Percentiles rank a stretch among this genome's conserved stretches.
phyloP scores from a whole-genome alignment of 2,888 invertebrate genomes.

The Ferdinandea cuprea region DNA sequence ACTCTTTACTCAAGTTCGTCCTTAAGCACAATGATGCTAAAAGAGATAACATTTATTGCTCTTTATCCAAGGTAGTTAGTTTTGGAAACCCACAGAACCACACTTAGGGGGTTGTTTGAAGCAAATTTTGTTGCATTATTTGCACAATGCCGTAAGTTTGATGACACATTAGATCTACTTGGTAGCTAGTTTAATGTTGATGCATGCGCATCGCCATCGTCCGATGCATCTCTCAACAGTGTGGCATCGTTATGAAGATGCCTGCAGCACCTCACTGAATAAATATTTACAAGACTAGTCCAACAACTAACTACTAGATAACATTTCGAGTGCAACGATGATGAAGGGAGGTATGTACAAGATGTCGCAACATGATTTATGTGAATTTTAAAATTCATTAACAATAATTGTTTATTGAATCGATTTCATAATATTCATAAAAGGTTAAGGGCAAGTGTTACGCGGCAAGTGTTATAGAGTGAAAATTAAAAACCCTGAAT shows the following conservation, averaged over 20 bases:
- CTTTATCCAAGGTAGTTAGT: slow-evolving; percentile 60
- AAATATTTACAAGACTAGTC: slow-evolving; percentile 65
- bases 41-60: slow-evolving; percentile 71
- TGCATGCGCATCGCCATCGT: slow-evolving; percentile 43
- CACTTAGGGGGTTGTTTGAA: slow-evolving; percentile 4
- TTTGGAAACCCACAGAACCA: slow-evolving; percentile 31
- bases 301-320: slow-evolving; percentile 65
- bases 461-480: no score
- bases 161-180: slow-evolving; percentile 17
- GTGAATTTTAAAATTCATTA: no score
- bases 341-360: slow-evolving; percentile 17
- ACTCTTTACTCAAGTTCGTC: slow-evolving; percentile 62
- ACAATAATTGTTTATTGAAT: no score
- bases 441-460: no score
- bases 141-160: slow-evolving; percentile 15
- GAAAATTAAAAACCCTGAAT: no score
- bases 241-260: slow-evolving; percentile 11
- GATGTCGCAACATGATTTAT: no score
- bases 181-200: slow-evolving; percentile 32
- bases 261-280: slow-evolving; percentile 63
- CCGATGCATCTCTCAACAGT: neutral
- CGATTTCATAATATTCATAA: no score
- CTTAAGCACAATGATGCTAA: slow-evolving; percentile 65
- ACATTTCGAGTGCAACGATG: slow-evolving; percentile 26
- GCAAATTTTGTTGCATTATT: slow-evolving; percentile 33